These are phyloP conservation scores for Colossoma macropomum DNA, from an alignment of 2,113 vertebrate species.

Conservation along the genomic window DNA sequence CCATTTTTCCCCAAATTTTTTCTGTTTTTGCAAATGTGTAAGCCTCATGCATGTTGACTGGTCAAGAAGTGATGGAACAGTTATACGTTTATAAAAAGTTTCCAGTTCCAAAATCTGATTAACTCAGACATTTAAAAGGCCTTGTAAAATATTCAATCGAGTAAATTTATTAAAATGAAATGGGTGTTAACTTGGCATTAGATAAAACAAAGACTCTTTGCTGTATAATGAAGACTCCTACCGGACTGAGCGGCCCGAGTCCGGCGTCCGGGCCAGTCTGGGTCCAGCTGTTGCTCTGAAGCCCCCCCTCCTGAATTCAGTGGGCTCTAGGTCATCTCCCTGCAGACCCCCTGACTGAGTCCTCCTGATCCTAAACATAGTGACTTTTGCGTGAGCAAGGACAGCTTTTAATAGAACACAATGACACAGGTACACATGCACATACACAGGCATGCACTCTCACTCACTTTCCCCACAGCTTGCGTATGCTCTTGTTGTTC, in stretches of 20 bases:
- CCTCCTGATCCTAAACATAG: slow-evolving; percentile 84
- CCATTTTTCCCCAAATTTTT: too few species aligned
- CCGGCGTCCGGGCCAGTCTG: slow-evolving; percentile 87
- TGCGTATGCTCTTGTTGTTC: slow-evolving; percentile 93
- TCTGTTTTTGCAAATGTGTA: too few species aligned
- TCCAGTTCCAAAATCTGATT: too few species aligned
- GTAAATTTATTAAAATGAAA: too few species aligned
- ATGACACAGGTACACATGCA: neutral
- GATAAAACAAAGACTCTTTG: too few species aligned
- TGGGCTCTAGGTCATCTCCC: slow-evolving; percentile 82
- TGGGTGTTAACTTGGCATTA: too few species aligned
- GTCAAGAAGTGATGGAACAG: too few species aligned
- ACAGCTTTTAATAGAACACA: neutral
- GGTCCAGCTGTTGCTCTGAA: slow-evolving; percentile 96
- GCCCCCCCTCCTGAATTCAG: slow-evolving; percentile 90
- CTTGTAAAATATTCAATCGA: too few species aligned
- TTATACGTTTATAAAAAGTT: too few species aligned
- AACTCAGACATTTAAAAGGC: too few species aligned
- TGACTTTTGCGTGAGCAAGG: neutral
- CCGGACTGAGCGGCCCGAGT: slow-evolving; percentile 72
- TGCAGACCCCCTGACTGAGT: slow-evolving; percentile 93
- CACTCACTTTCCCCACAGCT: slow-evolving; percentile 97
- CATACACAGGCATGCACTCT: neutral
- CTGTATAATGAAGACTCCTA: slow-evolving; percentile 48
- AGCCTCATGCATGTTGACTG: too few species aligned